Base-by-base conservation (phyloP, 2,888 invertebrate species). In the Caenorhabditis zanzibari region DNA sequence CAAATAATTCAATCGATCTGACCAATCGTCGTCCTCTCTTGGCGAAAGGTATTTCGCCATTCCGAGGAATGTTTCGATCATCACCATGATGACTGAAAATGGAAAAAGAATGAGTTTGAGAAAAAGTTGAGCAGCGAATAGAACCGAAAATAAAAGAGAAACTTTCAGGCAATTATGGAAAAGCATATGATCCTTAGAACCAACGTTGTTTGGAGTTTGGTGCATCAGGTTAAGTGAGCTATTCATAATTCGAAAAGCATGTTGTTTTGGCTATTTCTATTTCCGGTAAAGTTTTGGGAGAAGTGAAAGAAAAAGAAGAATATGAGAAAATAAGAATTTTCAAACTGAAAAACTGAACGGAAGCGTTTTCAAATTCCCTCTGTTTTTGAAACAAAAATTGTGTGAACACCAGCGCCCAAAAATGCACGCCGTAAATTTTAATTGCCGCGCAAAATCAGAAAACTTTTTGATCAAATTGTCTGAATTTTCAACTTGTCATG, bases 41-140 rank as follows among this genome's bases (percentile, higher is more conserved):
- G 91, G 88, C 63, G 89, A 87, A 58, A 91, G 80, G 66, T 91
- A 91, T 64, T 86, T 85, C 61, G 89, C 86, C 91, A 91, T 91
- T 35, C 88, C 90, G 64, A 91, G 87, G 76, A 91, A 85, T 16
- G 91, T 88, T 73, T 91, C 91, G 84, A 91, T 91, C 91, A 91
- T 91, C 63, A 88, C 75, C 84, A 85, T 85, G 61, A 26, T 64
- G 69, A 72, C 72, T 66, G 72, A 26, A 68, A 56, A 26, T 41
- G 2, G 4, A 54, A 41, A 58, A 72, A 24, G 10, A n/a, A 14
- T 24, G 35, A 24, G 32, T 38, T 28, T 24, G 19, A 16, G 16
- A 49, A 41, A 16, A 35, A 54, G 10, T 28, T 10, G 5, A 59
- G 10, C 14, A 58, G 7, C 4, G 22, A 47, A 10, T 22, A 59